These are phyloP conservation scores for Meandrina meandrites DNA, from an alignment of 92 coral and sea anemone species.

Conservation along the genomic window DNA sequence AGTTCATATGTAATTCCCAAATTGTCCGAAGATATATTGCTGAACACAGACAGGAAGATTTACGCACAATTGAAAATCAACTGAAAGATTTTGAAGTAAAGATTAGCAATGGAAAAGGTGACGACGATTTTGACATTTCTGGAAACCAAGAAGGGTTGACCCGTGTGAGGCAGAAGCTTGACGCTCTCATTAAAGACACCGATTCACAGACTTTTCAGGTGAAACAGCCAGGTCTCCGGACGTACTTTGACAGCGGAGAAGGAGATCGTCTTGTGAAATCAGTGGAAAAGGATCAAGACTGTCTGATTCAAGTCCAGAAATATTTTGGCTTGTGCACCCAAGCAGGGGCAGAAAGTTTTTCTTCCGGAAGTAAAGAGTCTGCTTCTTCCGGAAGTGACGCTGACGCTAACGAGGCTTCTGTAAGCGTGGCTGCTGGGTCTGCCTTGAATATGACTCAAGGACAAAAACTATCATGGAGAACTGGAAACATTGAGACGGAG, in stretches of 20 bases:
- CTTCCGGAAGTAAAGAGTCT: conserved; percentile 19
- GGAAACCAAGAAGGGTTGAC: conserved; percentile 64
- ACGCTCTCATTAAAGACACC: conserved; percentile 13
- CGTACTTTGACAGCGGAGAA: conserved; percentile 46
- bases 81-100: conserved; percentile 43
- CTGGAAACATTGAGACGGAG: conserved; percentile 68
- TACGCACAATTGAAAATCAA: conserved; percentile 33
- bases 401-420: neutral
- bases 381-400: neutral
- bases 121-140: conserved; percentile 42
- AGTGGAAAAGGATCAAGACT: conserved; percentile 64
- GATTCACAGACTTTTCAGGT: conserved; percentile 16
- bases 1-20: conserved; percentile 30
- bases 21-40: conserved; percentile 48
- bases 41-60: conserved; percentile 48
- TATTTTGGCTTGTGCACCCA: conserved; percentile 36
- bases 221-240: conserved; percentile 61
- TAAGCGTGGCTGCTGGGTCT: neutral
- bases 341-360: conserved; percentile 13
- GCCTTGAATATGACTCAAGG: conserved; percentile 49
- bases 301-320: conserved; percentile 41
- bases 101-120: conserved; percentile 30
- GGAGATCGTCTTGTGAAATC: no score
- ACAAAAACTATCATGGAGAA: conserved; percentile 68
- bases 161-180: conserved; percentile 11